Evolutionary conservation across 2,888 invertebrate species (phyloP).

Genomic region (Drosophila kambysellisi): DNA sequence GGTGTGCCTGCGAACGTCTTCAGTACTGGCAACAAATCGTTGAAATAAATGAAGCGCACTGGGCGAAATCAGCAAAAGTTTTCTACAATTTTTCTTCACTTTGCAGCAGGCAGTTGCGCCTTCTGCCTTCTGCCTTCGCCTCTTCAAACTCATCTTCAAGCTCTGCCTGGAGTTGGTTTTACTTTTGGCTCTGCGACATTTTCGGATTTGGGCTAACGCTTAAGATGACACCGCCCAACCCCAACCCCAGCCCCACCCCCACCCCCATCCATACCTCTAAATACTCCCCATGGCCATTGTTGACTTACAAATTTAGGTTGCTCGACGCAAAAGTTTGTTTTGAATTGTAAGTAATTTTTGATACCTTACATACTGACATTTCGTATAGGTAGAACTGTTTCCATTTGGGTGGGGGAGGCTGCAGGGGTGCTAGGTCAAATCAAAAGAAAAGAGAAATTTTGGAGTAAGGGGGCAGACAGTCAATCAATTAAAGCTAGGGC

Average conservation of each 20-base stretch:
- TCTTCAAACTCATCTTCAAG: slow-evolving; percentile 18
- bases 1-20: slow-evolving; percentile 29
- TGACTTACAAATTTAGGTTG: slow-evolving; percentile 79
- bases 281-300: slow-evolving; percentile 55
- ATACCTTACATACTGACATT: slow-evolving; percentile 70
- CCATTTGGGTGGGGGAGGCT: slow-evolving; percentile 7
- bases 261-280: background rate
- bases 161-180: slow-evolving; percentile 52
- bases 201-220: slow-evolving; percentile 76
- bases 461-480: slow-evolving; percentile 47
- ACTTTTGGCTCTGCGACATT: slow-evolving; percentile 75
- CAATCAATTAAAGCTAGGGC: slow-evolving; percentile 72
- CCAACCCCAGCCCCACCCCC: background rate
- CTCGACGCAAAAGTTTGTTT: slow-evolving; percentile 78
- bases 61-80: slow-evolving; percentile 82
- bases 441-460: slow-evolving; percentile 4
- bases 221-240: slow-evolving; percentile 23
- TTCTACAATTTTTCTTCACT: slow-evolving; percentile 78
- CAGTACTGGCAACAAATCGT: slow-evolving; percentile 77
- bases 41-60: slow-evolving; percentile 81
- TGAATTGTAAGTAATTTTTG: slow-evolving; percentile 80
- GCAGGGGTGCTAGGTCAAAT: background rate
- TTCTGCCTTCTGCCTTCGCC: background rate
- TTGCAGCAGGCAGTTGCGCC: slow-evolving; percentile 62
- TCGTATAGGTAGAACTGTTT: slow-evolving; percentile 52